These are phyloP conservation scores for Drosophila stalkeri DNA, from an alignment of 2,888 invertebrate species.

Conservation along the genomic window DNA sequence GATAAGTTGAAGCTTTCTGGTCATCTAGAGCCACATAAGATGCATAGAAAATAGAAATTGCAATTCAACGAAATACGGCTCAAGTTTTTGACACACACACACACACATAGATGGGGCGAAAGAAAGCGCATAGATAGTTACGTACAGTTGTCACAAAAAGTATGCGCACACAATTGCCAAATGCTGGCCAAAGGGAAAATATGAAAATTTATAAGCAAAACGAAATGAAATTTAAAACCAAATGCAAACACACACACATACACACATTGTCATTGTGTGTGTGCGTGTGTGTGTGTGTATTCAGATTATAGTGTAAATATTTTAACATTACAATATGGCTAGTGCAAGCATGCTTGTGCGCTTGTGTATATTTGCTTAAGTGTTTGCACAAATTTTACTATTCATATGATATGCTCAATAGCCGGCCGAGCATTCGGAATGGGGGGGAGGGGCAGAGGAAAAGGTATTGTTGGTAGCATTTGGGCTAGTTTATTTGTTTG, in stretches of 20 bases:
- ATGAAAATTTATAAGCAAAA: slow-evolving; percentile 66
- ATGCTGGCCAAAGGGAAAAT: slow-evolving; percentile 48
- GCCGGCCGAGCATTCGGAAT: slow-evolving; percentile 1
- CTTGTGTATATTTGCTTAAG: slow-evolving; percentile 31
- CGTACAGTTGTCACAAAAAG: slow-evolving; percentile 59
- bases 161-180: slow-evolving; percentile 49
- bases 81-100: slow-evolving; percentile 32
- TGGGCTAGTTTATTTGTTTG: slow-evolving; percentile 56
- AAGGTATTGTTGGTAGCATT: background rate
- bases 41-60: slow-evolving; percentile 34
- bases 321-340: slow-evolving; percentile 72
- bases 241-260: slow-evolving; percentile 43
- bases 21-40: slow-evolving; percentile 9
- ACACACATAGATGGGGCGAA: background rate
- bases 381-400: slow-evolving; percentile 53
- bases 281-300: slow-evolving; percentile 23
- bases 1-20: slow-evolving; percentile 21
- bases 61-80: slow-evolving; percentile 39
- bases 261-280: slow-evolving; percentile 20
- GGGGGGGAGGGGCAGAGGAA: slow-evolving; percentile 4
- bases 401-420: slow-evolving; percentile 50
- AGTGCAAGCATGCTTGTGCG: slow-evolving; percentile 36
- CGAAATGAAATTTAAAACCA: slow-evolving; percentile 68
- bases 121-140: slow-evolving; percentile 14
- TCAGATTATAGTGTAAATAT: slow-evolving; percentile 66